Percentiles rank a stretch among this genome's conserved stretches.
Conservation (phyloP, 2,113 vertebrate genomes). For the western clawed frog (Xenopus tropicalis) region DNA sequence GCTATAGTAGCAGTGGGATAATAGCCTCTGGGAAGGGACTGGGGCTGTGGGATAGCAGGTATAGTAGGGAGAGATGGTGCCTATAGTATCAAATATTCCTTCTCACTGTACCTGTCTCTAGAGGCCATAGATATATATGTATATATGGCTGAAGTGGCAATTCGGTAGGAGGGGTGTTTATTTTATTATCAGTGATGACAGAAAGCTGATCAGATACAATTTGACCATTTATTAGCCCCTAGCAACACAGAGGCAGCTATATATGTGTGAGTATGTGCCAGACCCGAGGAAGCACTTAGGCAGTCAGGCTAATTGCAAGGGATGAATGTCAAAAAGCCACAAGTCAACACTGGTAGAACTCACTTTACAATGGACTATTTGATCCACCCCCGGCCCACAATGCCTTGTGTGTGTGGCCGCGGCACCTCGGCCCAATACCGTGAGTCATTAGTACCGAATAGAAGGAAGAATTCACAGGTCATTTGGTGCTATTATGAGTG, state of each 20-base stretch:
- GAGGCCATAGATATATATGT: no score
- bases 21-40: no score
- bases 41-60: no score
- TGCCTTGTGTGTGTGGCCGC: background rate
- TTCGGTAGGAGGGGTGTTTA: no score
- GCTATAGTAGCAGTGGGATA: no score
- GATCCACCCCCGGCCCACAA: background rate
- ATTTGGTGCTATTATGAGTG: slow-evolving; percentile 33
- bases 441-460: slow-evolving; percentile 28
- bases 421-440: fast-evolving
- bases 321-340: slow-evolving; percentile 7
- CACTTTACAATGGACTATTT: background rate
- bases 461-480: slow-evolving; percentile 36
- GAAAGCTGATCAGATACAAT: no score
- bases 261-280: background rate
- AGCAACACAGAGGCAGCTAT: slow-evolving; percentile 1
- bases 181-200: no score
- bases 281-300: slow-evolving; percentile 12
- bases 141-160: no score
- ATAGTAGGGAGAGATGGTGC: no score
- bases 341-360: background rate
- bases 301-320: background rate
- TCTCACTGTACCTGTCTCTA: no score
- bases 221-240: no score
- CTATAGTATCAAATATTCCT: no score